Conservation (phyloP, 2,797 vertebrate species). For the Ceryle rudis region DNA sequence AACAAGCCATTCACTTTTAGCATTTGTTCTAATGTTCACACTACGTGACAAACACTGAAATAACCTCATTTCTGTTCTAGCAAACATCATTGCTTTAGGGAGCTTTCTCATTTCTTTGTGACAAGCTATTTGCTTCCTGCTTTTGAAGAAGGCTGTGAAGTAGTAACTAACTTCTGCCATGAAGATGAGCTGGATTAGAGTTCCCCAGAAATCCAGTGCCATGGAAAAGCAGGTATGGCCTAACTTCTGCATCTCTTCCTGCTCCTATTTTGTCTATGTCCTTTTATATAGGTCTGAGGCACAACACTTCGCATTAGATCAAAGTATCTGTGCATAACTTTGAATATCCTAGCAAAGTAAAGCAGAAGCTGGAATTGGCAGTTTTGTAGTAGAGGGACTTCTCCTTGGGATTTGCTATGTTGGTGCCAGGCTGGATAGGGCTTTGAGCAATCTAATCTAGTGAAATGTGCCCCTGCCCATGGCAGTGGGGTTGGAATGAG, state of each 20-base stretch:
- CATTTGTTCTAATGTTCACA: neutral
- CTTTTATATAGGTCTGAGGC: neutral
- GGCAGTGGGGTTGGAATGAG: neutral
- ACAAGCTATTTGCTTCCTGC: neutral
- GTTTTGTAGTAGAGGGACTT: neutral
- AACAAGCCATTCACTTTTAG: neutral
- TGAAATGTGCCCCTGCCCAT: neutral
- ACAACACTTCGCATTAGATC: neutral
- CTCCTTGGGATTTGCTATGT: neutral
- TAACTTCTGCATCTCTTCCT: neutral
- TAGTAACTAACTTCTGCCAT: neutral
- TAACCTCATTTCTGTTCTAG: neutral
- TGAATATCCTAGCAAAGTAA: neutral
- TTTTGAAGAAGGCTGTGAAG: neutral
- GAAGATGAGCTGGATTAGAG: neutral
- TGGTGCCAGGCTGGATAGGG: neutral
- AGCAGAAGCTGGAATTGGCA: neutral
- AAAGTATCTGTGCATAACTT: neutral
- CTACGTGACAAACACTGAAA: constrained; percentile 3
- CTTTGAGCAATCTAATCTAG: neutral
- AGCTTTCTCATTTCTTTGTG: neutral
- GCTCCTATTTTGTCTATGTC: neutral
- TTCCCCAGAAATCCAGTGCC: neutral
- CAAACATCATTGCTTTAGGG: neutral
- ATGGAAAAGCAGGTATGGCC: neutral